These are phyloP conservation scores for Drosophila lutescens DNA, from an alignment of 2,888 invertebrate genomes.

Conservation along the genomic window DNA sequence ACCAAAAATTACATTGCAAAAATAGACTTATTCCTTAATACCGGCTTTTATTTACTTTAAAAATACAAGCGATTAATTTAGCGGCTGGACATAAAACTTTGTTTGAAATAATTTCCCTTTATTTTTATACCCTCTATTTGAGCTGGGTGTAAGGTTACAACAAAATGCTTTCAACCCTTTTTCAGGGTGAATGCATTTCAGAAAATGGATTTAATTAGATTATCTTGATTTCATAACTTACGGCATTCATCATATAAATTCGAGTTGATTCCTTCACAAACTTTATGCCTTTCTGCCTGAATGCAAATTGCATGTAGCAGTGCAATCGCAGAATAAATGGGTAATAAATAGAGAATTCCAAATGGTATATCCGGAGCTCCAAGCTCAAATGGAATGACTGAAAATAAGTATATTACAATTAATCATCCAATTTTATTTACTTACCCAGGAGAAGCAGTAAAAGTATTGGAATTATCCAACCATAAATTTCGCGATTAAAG, in stretches of 20 bases:
- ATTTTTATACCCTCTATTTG: slow-evolving; percentile 18
- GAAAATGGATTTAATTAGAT: slow-evolving; percentile 4
- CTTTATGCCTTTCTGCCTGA: neutral
- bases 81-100: neutral
- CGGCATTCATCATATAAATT: slow-evolving; percentile 1
- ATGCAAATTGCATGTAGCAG: slow-evolving; percentile 8
- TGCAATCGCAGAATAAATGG: slow-evolving; percentile 8
- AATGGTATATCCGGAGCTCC: slow-evolving; percentile 9
- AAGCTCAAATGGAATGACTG: slow-evolving; percentile 9
- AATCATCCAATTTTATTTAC: neutral
- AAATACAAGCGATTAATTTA: neutral
- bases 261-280: neutral
- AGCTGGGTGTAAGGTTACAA: neutral
- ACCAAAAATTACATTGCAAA: neutral
- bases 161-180: slow-evolving; percentile 8
- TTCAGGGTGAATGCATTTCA: neutral
- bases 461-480: slow-evolving; percentile 19
- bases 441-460: slow-evolving; percentile 21
- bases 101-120: slow-evolving; percentile 18
- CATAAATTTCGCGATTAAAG: slow-evolving; percentile 9
- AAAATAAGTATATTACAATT: neutral
- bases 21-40: neutral
- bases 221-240: slow-evolving; percentile 10
- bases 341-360: slow-evolving; percentile 10
- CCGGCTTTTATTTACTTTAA: neutral